Conservation (phyloP, 1,140 invertebrate genomes). For the Platyscapa corneri region DNA sequence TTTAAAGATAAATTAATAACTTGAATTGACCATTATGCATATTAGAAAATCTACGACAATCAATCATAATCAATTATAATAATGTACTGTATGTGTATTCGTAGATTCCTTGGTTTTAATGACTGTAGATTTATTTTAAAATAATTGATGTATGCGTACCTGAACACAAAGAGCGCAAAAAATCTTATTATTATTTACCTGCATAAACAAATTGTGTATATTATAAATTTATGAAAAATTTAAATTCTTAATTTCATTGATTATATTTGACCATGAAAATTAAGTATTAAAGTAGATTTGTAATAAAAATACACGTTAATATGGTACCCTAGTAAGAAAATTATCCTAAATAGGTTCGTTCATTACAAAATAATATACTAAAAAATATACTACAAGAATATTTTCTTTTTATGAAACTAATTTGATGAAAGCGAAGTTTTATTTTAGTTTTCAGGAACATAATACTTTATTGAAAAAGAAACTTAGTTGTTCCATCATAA, state of each 20-base stretch:
- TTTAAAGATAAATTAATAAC: not conserved
- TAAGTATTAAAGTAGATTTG: not conserved
- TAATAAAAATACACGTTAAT: not conserved
- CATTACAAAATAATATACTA: not conserved
- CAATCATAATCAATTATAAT: not conserved
- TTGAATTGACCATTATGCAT: not conserved
- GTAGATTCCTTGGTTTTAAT: not conserved
- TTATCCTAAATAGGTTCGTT: not conserved
- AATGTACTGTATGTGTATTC: not conserved
- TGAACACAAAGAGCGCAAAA: not conserved
- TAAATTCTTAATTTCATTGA: not conserved
- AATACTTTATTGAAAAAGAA: no score
- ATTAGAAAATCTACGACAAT: not conserved
- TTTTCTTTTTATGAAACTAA: not conserved
- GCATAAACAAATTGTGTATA: no score
- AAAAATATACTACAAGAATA: not conserved
- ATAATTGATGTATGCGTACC: not conserved
- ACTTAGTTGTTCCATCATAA: no score
- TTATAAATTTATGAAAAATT: not conserved
- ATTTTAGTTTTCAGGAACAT: no score
- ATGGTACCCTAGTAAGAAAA: not conserved
- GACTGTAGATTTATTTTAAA: no score
- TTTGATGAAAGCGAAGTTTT: not conserved
- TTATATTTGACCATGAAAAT: constrained; percentile 22
- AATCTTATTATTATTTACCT: not conserved